phyloP scores from a whole-genome alignment of 2,888 invertebrate genomes.

The Polylopha cassiicola region DNA sequence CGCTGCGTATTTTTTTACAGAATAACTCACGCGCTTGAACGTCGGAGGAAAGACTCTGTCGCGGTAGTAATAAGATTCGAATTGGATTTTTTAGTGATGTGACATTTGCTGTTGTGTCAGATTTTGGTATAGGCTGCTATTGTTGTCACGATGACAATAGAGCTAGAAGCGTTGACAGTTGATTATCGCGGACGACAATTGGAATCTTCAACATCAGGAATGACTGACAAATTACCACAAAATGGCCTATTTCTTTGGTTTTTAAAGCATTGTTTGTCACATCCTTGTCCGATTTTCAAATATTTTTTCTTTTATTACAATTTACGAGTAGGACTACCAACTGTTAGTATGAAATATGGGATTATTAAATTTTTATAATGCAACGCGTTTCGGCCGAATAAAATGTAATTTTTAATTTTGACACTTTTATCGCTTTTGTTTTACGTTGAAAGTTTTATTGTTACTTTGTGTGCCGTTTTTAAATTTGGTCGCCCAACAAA shows the following conservation, averaged over 20 bases:
- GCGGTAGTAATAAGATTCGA: constrained; percentile 28
- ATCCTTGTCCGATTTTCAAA: constrained; percentile 24
- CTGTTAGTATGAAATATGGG: constrained; percentile 53
- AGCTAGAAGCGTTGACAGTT: constrained; percentile 57
- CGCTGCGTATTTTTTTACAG: constrained; percentile 31
- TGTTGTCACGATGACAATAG: constrained; percentile 62
- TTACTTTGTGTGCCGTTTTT: constrained; percentile 23
- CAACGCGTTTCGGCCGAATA: constrained; percentile 43
- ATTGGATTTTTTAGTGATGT: constrained; percentile 25
- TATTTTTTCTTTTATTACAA: constrained; percentile 36
- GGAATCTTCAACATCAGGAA: constrained; percentile 50
- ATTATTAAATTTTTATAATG: constrained; percentile 56
- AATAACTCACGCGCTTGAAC: constrained; percentile 32
- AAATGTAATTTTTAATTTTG: constrained; percentile 53
- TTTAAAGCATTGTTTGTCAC: constrained; percentile 45
- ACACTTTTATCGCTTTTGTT: constrained; percentile 65
- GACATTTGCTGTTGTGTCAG: constrained; percentile 25
- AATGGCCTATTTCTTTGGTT: constrained; percentile 40
- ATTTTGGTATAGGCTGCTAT: constrained; percentile 36
- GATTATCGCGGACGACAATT: constrained; percentile 55
- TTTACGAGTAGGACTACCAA: constrained; percentile 43
- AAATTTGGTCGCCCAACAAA: constrained; percentile 1
- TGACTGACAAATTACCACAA: constrained; percentile 61
- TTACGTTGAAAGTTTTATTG: constrained; percentile 32
- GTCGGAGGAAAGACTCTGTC: constrained; percentile 26